Conservation (phyloP, 2,888 invertebrate genomes). For the Seira musarum region DNA sequence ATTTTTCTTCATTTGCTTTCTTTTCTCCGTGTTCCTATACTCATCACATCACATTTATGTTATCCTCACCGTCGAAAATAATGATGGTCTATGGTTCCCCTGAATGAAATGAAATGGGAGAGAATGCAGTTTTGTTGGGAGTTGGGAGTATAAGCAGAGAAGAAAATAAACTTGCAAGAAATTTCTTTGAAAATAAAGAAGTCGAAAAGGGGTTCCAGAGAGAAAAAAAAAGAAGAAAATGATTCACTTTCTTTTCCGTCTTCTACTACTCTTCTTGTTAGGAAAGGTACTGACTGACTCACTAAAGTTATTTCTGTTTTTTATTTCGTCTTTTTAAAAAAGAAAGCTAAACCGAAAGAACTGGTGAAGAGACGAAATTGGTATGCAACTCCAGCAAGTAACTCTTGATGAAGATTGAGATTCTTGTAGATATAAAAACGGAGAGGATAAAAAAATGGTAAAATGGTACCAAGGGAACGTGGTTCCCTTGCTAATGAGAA, state of each 20-base stretch:
- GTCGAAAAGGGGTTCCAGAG: background rate
- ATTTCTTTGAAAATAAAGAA: background rate
- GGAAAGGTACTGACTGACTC: slow-evolving; percentile 1
- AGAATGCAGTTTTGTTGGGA: background rate
- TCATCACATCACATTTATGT: slow-evolving; percentile 9
- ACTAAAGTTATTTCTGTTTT: background rate
- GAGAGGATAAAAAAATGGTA: slow-evolving; percentile 54
- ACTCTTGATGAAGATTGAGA: slow-evolving; percentile 66
- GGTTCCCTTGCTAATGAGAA: slow-evolving; percentile 67
- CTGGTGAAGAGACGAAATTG: slow-evolving; percentile 38
- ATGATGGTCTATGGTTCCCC: slow-evolving; percentile 12
- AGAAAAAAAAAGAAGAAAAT: slow-evolving; percentile 3
- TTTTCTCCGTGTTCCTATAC: background rate
- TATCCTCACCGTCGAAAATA: slow-evolving; percentile 15
- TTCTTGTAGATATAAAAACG: slow-evolving; percentile 54
- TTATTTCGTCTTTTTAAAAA: background rate
- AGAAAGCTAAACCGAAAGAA: background rate
- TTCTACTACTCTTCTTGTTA: background rate
- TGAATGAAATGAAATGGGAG: slow-evolving; percentile 9
- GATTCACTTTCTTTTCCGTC: background rate
- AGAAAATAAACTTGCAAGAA: slow-evolving; percentile 9
- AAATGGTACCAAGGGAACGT: slow-evolving; percentile 64
- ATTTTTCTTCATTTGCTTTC: slow-evolving; percentile 3
- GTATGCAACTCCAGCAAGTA: slow-evolving; percentile 58
- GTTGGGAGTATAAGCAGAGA: background rate